Evolutionary conservation across 2,797 vertebrate species (phyloP), one percentile per base, ranked within the genome.

Genomic region (Lagocephalus sceleratus): DNA sequence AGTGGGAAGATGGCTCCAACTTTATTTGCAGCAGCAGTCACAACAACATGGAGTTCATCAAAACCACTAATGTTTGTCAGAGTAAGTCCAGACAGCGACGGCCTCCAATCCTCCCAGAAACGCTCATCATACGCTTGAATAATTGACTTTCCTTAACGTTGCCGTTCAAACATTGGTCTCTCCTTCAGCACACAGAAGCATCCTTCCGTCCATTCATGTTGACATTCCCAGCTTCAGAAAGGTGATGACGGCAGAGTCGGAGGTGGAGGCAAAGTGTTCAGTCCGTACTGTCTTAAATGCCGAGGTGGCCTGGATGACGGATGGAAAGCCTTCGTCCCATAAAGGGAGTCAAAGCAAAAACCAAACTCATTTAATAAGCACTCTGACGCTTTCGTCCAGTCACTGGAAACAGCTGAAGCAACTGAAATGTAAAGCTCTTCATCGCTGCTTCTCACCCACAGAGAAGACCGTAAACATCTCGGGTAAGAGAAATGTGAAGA

Each of bases 341-440:
- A 2, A 0, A 5, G 12, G 0, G 0, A 20, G 0, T 0, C 0
- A 0, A 3, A 0, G 0, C 1, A 4, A 0, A 9, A 59, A 64
- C 8, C 0, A 20, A 19, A 47, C 66, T 47, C 44, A 66, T 59
- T 6, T 51, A 7, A 35, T 32, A 41, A 70, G 63, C 35, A 32
- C 23, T 7, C 20, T 87, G 55, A 71, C 19, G 0, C n/a, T 89
- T 46, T 0, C 51, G 1, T 22, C 0, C 2, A 5, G 1, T 0
- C 0, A 29, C 1, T 89, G 87, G 87, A 52, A 62, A 48, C 3
- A 2, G 0, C 5, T 60, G 3, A 52, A 20, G 12, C 5, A 0
- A 0, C 3, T 89, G 22, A 81, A 61, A 51, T 90, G 89, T 60
- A 66, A 3, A 75, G 88, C 62, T 20, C 40, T 75, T 25, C 84